Conservation (phyloP, 2,888 invertebrate species). For the Eupithecia subfuscata region DNA sequence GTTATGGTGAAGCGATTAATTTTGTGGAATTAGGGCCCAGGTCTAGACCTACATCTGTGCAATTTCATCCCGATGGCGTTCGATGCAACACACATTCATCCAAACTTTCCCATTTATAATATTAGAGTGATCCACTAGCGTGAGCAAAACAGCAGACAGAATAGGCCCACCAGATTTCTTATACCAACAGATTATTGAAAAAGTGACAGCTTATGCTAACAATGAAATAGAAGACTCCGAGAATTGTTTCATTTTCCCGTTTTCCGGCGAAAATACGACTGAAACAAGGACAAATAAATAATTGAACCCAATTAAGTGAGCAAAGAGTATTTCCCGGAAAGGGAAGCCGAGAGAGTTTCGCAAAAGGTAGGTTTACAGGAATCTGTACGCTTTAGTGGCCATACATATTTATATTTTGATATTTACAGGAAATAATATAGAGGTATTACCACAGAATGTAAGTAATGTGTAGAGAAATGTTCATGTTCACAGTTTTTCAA, state of each 20-base stretch:
- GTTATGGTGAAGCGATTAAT: too few species aligned
- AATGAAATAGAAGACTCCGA: slow-evolving; percentile 55
- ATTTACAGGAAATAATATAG: not conserved
- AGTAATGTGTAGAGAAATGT: too few species aligned
- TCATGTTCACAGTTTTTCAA: too few species aligned
- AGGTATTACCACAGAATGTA: too few species aligned
- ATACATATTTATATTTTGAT: not conserved
- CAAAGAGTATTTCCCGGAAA: slow-evolving; percentile 52
- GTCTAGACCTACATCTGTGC: too few species aligned
- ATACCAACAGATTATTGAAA: slow-evolving; percentile 29
- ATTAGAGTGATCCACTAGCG: too few species aligned
- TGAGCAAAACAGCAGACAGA: not conserved
- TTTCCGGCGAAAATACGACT: slow-evolving; percentile 56
- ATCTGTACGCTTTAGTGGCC: not conserved
- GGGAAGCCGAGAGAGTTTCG: slow-evolving; percentile 12
- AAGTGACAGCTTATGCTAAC: slow-evolving; percentile 42
- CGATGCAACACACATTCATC: too few species aligned
- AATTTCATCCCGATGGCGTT: too few species aligned
- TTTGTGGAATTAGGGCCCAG: too few species aligned
- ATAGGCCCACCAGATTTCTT: not conserved
- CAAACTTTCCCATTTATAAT: too few species aligned
- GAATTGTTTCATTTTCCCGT: slow-evolving; percentile 61
- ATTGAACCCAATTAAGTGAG: slow-evolving; percentile 69
- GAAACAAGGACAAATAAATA: slow-evolving; percentile 68
- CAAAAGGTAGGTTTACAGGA: not conserved